Conservation (phyloP, 2,113 vertebrate species). For the Psittacula cyanocephala region DNA sequence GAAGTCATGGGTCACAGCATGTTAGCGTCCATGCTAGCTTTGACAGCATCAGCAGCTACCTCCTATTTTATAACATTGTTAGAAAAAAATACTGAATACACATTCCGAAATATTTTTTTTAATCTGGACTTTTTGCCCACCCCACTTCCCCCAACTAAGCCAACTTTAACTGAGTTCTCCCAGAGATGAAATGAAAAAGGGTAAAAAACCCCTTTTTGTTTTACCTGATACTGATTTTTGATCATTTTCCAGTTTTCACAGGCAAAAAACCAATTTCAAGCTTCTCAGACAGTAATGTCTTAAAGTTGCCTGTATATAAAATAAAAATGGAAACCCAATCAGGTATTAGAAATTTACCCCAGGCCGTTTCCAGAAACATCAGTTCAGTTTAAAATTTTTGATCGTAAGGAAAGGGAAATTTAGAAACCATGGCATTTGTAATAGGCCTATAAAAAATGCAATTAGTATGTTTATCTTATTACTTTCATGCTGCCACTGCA, state of each 20-base stretch:
- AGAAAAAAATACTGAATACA: neutral
- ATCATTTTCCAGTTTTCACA: constrained; percentile 79
- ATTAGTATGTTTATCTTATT: neutral
- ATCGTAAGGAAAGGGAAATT: neutral
- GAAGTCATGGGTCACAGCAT: neutral
- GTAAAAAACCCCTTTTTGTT: neutral
- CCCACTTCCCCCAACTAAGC: neutral
- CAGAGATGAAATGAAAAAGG: neutral
- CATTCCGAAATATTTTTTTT: neutral
- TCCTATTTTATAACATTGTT: neutral
- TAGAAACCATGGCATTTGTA: neutral
- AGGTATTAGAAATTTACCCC: neutral
- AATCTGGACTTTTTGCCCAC: neutral
- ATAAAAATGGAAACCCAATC: neutral
- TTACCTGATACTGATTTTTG: constrained; percentile 89
- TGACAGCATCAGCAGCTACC: neutral
- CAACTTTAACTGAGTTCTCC: neutral
- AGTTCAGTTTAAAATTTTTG: rapidly evolving
- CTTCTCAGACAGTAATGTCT: neutral
- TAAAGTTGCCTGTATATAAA: neutral
- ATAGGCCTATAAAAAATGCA: neutral
- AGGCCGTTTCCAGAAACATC: neutral
- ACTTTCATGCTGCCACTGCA: neutral
- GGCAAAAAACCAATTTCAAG: neutral
- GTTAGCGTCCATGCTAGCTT: neutral